phyloP scores from a whole-genome alignment of 1,140 invertebrate species.

The Drosophila bocqueti region DNA sequence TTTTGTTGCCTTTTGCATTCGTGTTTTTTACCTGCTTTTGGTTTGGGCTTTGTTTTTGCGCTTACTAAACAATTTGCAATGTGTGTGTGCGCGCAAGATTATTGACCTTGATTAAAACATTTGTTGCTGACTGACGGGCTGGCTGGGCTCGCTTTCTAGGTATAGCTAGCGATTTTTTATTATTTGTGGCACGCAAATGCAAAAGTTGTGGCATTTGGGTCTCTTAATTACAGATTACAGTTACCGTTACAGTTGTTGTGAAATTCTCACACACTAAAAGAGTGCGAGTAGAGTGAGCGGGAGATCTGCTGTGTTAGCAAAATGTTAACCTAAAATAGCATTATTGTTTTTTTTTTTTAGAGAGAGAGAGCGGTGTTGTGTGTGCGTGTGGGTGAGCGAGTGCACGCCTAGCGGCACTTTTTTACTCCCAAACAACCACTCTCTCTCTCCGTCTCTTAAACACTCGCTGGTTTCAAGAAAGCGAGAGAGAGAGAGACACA shows the following conservation, averaged over 20 bases:
- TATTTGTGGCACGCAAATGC: slow-evolving; percentile 58
- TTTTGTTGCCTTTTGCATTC: slow-evolving; percentile 69
- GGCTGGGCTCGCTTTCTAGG: slow-evolving; percentile 1
- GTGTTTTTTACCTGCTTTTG: slow-evolving; percentile 60
- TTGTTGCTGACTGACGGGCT: slow-evolving; percentile 42
- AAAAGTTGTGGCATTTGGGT: slow-evolving; percentile 28
- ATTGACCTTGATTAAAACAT: slow-evolving; percentile 79
- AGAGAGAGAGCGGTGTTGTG: slow-evolving; percentile 24
- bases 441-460: slow-evolving; percentile 27
- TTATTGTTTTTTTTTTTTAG: slow-evolving; percentile 42
- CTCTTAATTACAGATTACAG: slow-evolving; percentile 29
- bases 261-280: slow-evolving; percentile 33
- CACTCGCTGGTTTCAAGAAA: slow-evolving; percentile 40
- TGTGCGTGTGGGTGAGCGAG: slow-evolving; percentile 47
- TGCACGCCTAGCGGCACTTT: slow-evolving; percentile 78
- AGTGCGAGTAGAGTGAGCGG: background rate
- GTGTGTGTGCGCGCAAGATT: slow-evolving; percentile 63
- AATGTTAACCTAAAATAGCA: slow-evolving; percentile 79
- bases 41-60: slow-evolving; percentile 40
- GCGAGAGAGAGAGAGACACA: slow-evolving; percentile 14
- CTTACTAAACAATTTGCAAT: slow-evolving; percentile 69
- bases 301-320: slow-evolving; percentile 57
- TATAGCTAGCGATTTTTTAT: slow-evolving; percentile 2
- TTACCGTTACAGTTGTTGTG: slow-evolving; percentile 34
- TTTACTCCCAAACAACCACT: slow-evolving; percentile 69